A percentile compares a stretch with the other conserved stretches of the same genome.
phyloP scores from a whole-genome alignment of 2,113 vertebrate genomes.

The Morphnarchus princeps region DNA sequence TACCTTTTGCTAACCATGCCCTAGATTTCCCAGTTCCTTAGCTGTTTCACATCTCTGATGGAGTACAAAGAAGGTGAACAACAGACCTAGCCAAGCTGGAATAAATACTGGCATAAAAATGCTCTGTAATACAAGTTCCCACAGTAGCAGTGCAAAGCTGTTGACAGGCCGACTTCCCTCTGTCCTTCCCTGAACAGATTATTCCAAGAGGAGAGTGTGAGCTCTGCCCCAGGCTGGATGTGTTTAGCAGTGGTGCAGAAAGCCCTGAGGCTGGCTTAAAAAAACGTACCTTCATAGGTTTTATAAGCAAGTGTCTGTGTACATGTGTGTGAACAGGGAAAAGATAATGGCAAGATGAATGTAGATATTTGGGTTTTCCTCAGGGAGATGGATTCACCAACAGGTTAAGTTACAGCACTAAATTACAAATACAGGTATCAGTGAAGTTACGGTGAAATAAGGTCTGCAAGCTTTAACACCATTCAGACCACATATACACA shows the following conservation, averaged over 20 bases:
- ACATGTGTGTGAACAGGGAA: background rate
- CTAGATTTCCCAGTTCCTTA: background rate
- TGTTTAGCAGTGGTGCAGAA: background rate
- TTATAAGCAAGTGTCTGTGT: background rate
- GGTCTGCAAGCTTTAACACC: background rate
- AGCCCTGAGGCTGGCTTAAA: background rate
- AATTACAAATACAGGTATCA: background rate
- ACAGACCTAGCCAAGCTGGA: background rate
- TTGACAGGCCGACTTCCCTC: background rate
- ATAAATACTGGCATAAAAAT: background rate
- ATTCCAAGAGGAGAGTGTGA: background rate
- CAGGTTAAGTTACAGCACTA: background rate
- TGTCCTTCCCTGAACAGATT: background rate
- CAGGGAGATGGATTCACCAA: background rate
- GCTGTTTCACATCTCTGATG: rapidly evolving
- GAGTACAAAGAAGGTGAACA: background rate
- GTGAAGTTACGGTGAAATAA: background rate
- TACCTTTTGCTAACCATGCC: background rate
- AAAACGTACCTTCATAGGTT: background rate
- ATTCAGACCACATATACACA: background rate
- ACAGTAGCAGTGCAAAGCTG: background rate
- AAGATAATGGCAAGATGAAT: background rate
- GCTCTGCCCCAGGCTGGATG: background rate
- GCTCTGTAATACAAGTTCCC: background rate
- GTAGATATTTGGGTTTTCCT: background rate